Percentiles rank a stretch among this genome's conserved stretches.
Conservation (phyloP, 2,113 vertebrate genomes). For the Vanacampus margaritifer region DNA sequence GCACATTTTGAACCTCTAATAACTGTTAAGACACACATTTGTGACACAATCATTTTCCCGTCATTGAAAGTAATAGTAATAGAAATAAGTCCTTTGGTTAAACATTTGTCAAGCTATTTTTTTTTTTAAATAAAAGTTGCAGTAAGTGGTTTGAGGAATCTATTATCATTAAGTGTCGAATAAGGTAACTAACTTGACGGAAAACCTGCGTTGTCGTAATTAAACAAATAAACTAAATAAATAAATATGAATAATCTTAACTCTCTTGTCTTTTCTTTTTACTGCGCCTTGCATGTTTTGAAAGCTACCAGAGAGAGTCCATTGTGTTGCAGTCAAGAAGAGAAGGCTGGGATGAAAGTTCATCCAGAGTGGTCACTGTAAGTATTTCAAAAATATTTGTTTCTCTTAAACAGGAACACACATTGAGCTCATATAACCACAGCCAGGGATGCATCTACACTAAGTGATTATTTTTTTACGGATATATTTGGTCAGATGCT, state of each 20-base stretch:
- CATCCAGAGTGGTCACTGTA: neutral
- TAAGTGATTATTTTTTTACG: neutral
- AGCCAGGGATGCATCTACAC: neutral
- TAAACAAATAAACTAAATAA: no score
- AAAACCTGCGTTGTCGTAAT: no score
- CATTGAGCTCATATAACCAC: no score
- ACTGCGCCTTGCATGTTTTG: neutral
- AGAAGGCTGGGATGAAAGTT: neutral
- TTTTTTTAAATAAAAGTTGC: no score
- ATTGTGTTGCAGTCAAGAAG: neutral
- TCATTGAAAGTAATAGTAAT: neutral
- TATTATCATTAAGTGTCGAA: no score
- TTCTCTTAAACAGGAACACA: no score
- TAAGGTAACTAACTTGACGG: no score
- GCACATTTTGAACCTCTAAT: conserved; percentile 5
- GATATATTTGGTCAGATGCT: neutral
- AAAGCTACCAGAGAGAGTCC: neutral
- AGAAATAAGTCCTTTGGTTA: neutral
- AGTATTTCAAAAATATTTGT: neutral
- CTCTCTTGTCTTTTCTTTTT: no score
- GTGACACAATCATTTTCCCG: neutral
- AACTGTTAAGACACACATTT: neutral
- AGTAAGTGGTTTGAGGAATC: neutral
- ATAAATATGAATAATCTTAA: no score
- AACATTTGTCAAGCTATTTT: neutral